Evolutionary conservation across 2,113 vertebrate species (phyloP).

Genomic region (Dermatemys mawii): DNA sequence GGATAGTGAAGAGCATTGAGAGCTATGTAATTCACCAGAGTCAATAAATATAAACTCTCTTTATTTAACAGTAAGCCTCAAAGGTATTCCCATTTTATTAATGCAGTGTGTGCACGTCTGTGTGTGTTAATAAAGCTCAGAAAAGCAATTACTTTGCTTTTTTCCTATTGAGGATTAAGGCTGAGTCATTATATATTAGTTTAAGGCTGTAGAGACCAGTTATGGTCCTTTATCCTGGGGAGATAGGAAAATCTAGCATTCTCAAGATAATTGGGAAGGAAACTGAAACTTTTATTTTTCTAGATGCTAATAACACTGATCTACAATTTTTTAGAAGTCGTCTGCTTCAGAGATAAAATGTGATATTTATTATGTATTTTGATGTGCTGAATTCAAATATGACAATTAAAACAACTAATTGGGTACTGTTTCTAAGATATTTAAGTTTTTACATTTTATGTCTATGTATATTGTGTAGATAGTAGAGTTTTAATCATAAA

Average conservation of each 20-base stretch:
- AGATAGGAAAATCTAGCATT: not conserved
- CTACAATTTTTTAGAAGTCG: too few species aligned
- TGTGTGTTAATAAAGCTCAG: not conserved
- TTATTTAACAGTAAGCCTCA: not conserved
- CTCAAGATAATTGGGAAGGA: not conserved
- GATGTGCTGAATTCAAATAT: too few species aligned
- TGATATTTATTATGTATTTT: too few species aligned
- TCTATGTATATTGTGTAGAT: too few species aligned
- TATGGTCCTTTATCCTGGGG: not conserved
- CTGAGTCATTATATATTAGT: not conserved
- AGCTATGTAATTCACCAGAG: not conserved
- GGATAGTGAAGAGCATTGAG: not conserved
- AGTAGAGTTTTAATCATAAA: too few species aligned
- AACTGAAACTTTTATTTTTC: not conserved
- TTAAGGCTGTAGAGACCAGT: not conserved
- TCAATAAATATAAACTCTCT: not conserved
- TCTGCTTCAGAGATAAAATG: too few species aligned
- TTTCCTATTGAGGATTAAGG: not conserved
- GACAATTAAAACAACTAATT: too few species aligned
- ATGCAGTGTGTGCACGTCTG: rapidly evolving
- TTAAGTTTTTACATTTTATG: too few species aligned
- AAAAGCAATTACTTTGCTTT: not conserved
- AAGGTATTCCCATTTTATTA: not conserved
- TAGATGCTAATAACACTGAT: not conserved
- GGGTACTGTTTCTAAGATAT: too few species aligned